Evolutionary conservation across 1,140 invertebrate species (phyloP).

Genomic region (Bemisia tabaci): DNA sequence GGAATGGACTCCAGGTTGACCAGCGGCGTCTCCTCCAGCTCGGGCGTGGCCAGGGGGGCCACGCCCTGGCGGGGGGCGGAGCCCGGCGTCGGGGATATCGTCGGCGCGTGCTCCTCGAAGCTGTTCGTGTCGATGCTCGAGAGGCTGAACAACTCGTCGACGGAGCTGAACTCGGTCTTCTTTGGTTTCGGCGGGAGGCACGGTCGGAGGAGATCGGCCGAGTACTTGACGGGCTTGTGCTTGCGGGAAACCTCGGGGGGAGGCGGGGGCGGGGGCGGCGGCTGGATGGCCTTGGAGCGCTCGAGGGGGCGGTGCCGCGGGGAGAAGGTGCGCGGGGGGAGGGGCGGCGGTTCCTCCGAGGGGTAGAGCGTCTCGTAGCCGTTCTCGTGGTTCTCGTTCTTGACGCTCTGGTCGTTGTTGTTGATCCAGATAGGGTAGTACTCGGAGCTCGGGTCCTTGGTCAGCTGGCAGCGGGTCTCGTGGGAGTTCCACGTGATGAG

Average conservation of each 20-base stretch:
- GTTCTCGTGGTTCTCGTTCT: slow-evolving; percentile 18
- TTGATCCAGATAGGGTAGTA: slow-evolving; percentile 30
- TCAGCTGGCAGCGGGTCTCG: slow-evolving; percentile 21
- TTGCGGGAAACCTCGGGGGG: slow-evolving; percentile 22
- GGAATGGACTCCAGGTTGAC: not conserved
- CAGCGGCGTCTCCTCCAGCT: not conserved
- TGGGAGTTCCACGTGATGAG: slow-evolving; percentile 28
- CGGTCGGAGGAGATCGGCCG: slow-evolving; percentile 13
- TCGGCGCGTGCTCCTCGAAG: slow-evolving; percentile 5
- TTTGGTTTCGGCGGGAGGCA: slow-evolving; percentile 23
- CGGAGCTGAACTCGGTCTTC: slow-evolving; percentile 52
- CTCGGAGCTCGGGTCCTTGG: slow-evolving; percentile 18
- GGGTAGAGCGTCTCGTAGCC: slow-evolving; percentile 31
- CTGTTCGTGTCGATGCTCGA: slow-evolving; percentile 14
- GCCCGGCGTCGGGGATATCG: not conserved
- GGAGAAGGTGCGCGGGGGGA: slow-evolving; percentile 30
- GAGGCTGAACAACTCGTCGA: slow-evolving; percentile 40
- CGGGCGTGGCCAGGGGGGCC: not conserved
- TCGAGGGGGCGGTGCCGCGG: slow-evolving; percentile 31
- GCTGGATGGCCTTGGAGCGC: slow-evolving; percentile 29
- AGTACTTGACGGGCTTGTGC: slow-evolving; percentile 21
- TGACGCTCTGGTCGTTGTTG: slow-evolving; percentile 1
- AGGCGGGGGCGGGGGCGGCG: slow-evolving; percentile 14
- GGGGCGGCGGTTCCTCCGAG: slow-evolving; percentile 23
- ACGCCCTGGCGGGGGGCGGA: slow-evolving; percentile 5